Conservation (phyloP, 2,888 invertebrate species). For the Caenorhabditis sinica region DNA sequence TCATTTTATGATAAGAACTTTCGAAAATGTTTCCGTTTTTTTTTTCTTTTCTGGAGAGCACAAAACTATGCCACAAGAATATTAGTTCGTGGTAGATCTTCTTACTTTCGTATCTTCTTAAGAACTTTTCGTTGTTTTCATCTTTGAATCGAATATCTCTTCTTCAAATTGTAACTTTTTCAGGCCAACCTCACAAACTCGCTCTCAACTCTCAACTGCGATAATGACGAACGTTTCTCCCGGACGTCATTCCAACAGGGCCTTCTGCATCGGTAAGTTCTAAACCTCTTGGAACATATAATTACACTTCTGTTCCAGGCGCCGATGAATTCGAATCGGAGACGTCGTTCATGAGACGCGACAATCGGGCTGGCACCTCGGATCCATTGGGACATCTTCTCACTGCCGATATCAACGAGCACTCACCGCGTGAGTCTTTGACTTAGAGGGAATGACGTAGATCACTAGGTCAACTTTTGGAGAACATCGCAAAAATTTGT, state of each 20-base stretch:
- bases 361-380: neutral
- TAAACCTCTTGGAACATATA: neutral
- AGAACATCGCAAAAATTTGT: slow-evolving; percentile 16
- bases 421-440: slow-evolving; percentile 43
- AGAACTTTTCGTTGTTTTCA: neutral
- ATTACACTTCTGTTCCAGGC: slow-evolving; percentile 4
- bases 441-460: slow-evolving; percentile 42
- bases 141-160: neutral
- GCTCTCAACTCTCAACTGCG: neutral
- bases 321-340: slow-evolving; percentile 16
- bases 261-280: slow-evolving; percentile 39
- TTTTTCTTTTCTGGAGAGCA: neutral
- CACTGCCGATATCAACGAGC: slow-evolving; percentile 15
- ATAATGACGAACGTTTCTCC: slow-evolving; percentile 40
- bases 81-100: neutral
- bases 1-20: slow-evolving; percentile 42
- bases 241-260: slow-evolving; percentile 16
- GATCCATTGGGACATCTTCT: neutral
- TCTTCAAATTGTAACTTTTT: neutral
- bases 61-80: neutral
- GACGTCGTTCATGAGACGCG: neutral
- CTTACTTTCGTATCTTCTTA: neutral
- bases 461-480: slow-evolving; percentile 32
- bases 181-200: neutral
- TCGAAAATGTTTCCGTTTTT: slow-evolving; percentile 49